These are phyloP conservation scores for Dinocampus coccinellae DNA, from an alignment of 2,888 invertebrate genomes.

Conservation along the genomic window DNA sequence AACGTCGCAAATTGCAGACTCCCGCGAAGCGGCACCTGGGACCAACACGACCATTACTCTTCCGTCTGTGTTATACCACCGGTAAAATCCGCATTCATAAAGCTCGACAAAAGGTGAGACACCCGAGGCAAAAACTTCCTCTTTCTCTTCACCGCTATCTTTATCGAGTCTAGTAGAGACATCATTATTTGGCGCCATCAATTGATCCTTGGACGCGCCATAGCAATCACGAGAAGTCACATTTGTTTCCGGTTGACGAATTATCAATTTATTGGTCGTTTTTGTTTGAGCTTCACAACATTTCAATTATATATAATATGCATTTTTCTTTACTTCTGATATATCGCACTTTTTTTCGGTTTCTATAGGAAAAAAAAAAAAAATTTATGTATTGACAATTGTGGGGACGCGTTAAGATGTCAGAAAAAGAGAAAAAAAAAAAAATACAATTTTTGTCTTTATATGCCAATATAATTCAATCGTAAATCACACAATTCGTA, in stretches of 20 bases:
- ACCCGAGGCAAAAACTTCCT: conserved; percentile 14
- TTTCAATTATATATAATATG: too few relatives aligned
- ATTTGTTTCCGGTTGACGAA: conserved; percentile 23
- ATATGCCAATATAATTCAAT: too few relatives aligned
- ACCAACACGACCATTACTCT: conserved; percentile 49
- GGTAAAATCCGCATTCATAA: conserved; percentile 34
- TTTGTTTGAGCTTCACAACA: not conserved
- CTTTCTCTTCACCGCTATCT: too few relatives aligned
- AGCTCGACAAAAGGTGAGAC: conserved; percentile 11
- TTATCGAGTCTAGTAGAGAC: conserved; percentile 33
- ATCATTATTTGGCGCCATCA: conserved; percentile 33
- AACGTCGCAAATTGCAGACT: conserved; percentile 52
- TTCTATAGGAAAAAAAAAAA: too few relatives aligned
- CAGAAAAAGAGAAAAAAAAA: too few relatives aligned
- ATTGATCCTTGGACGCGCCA: conserved; percentile 32
- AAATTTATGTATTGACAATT: too few relatives aligned
- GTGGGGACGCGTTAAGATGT: too few relatives aligned
- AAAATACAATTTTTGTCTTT: too few relatives aligned
- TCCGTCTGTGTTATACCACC: conserved; percentile 36
- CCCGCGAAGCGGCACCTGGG: conserved; percentile 49
- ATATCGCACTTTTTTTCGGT: too few relatives aligned
- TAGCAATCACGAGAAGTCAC: conserved; percentile 16
- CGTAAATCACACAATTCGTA: too few relatives aligned
- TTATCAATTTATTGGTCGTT: conserved; percentile 17
- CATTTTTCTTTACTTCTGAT: too few relatives aligned